These are phyloP conservation scores for Protomyctophum bolini DNA, from an alignment of 2,113 vertebrate genomes.

Conservation along the genomic window DNA sequence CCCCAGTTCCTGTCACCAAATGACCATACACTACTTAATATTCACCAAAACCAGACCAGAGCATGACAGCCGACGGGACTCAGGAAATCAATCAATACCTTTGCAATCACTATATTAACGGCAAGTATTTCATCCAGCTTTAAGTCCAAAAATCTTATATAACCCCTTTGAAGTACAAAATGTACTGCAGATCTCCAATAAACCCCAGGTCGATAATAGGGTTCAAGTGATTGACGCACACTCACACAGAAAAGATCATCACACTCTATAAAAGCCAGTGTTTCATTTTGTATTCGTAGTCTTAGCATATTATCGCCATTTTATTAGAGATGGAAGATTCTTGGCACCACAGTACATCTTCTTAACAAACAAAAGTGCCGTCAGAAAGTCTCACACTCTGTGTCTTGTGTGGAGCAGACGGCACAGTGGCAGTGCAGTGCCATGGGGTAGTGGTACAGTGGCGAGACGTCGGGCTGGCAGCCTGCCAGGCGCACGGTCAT, in stretches of 20 bases:
- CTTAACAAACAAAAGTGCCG: neutral
- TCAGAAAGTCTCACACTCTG: conserved; percentile 79
- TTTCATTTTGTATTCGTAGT: conserved; percentile 18
- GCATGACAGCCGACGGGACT: too few relatives aligned
- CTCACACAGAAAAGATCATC: neutral
- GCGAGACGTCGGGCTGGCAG: conserved; percentile 69
- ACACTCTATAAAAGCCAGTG: neutral
- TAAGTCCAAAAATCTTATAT: too few relatives aligned
- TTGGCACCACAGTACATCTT: neutral
- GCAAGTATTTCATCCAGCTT: too few relatives aligned
- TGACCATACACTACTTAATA: too few relatives aligned
- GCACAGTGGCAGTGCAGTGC: conserved; percentile 77
- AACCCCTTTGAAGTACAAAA: too few relatives aligned
- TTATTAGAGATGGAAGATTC: neutral
- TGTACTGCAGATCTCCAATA: too few relatives aligned
- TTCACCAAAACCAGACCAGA: too few relatives aligned
- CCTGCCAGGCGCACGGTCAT: conserved; percentile 70
- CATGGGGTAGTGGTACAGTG: conserved; percentile 78
- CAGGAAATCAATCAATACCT: too few relatives aligned
- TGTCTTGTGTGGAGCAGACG: conserved; percentile 75
- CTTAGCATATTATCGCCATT: neutral
- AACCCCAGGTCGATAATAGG: too few relatives aligned
- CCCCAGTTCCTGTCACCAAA: too few relatives aligned
- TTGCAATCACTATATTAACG: too few relatives aligned
- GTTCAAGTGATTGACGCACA: neutral